These are phyloP conservation scores for Tipula vernalis DNA, from an alignment of 2,888 invertebrate species.

Conservation along the genomic window DNA sequence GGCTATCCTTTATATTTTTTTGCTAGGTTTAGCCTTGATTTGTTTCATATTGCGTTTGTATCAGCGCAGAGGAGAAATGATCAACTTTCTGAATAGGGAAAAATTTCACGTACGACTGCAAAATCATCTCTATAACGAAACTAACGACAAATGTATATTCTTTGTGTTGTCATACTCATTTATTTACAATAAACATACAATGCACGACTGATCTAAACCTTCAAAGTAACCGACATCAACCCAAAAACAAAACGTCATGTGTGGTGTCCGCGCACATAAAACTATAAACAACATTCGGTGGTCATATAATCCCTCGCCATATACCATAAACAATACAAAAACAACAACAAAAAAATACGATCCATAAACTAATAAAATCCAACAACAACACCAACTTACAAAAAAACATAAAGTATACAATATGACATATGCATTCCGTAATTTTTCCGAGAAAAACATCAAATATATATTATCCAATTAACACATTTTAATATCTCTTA, in stretches of 20 bases:
- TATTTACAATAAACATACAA: too few species aligned
- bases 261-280: not conserved
- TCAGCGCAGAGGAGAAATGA: too few species aligned
- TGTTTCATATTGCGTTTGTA: too few species aligned
- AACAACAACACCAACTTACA: not conserved
- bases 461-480: not conserved
- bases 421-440: not conserved
- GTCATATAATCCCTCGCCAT: not conserved
- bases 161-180: too few species aligned
- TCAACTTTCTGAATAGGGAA: too few species aligned
- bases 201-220: not conserved
- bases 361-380: not conserved
- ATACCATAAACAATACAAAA: not conserved
- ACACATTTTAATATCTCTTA: not conserved
- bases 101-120: too few species aligned
- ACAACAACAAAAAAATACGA: not conserved
- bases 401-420: not conserved
- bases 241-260: not conserved
- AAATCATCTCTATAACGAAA: too few species aligned
- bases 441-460: not conserved
- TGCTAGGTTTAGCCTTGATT: too few species aligned
- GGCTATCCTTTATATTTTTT: too few species aligned
- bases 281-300: not conserved
- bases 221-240: not conserved
- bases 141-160: too few species aligned